phyloP scores from a whole-genome alignment of 2,888 invertebrate species.

The Meiosimyza decipiens region DNA sequence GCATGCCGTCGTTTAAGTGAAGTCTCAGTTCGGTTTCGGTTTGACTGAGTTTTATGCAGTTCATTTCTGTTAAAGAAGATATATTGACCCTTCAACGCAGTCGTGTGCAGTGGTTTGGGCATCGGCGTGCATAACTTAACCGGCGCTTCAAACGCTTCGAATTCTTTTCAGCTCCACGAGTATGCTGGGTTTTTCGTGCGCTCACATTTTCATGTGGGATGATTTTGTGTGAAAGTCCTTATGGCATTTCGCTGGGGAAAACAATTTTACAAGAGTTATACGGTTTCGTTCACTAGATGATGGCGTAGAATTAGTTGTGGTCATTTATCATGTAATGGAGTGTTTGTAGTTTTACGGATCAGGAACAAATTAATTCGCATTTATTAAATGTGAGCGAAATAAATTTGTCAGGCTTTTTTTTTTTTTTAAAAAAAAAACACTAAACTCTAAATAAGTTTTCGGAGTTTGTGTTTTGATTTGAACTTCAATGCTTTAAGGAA shows the following conservation, averaged over 20 bases:
- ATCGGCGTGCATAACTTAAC: conserved; percentile 32
- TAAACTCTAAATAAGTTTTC: not conserved
- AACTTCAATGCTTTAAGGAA: no score
- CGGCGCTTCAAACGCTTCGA: conserved; percentile 51
- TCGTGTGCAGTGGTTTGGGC: conserved; percentile 18
- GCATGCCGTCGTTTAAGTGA: conserved; percentile 52
- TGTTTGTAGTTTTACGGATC: conserved; percentile 25
- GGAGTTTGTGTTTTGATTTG: not conserved
- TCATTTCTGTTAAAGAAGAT: conserved; percentile 48
- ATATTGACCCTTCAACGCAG: conserved; percentile 59
- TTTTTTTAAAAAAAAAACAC: no score
- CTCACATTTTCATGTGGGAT: not conserved
- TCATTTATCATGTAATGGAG: conserved; percentile 53
- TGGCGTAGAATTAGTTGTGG: conserved; percentile 51
- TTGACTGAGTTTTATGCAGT: conserved; percentile 7
- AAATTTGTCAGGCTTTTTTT: no score
- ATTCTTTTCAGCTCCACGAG: not conserved
- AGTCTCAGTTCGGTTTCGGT: not conserved
- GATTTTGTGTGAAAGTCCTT: conserved; percentile 29
- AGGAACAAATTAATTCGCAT: conserved; percentile 36
- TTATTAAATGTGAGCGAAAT: conserved; percentile 23
- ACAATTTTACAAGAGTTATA: conserved; percentile 32
- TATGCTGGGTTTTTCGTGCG: conserved; percentile 3
- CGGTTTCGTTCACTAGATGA: conserved; percentile 25
- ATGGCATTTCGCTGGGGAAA: conserved; percentile 51